Percentiles rank a stretch among this genome's conserved stretches.
phyloP scores from a whole-genome alignment of 2,888 invertebrate species.

The Neoascia interrupta region DNA sequence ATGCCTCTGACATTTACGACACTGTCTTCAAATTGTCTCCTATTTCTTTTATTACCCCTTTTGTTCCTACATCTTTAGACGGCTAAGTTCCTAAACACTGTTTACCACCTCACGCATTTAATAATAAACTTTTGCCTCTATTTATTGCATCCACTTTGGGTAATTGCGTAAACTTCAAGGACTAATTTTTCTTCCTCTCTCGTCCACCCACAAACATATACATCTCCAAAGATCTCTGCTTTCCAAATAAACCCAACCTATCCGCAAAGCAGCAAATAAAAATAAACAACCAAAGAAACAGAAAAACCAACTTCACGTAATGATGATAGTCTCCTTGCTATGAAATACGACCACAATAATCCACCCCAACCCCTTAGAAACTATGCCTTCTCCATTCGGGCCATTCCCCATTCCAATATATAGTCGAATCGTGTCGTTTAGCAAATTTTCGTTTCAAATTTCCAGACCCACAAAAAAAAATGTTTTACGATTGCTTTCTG shows the following conservation, averaged over 20 bases:
- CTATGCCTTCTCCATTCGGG: slow-evolving; percentile 26
- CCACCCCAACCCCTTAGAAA: slow-evolving; percentile 14
- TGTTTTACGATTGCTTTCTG: slow-evolving; percentile 62
- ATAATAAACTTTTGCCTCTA: slow-evolving; percentile 15
- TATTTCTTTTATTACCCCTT: too few relatives aligned
- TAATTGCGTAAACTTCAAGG: slow-evolving; percentile 45
- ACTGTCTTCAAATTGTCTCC: too few relatives aligned
- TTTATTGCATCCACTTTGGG: slow-evolving; percentile 31
- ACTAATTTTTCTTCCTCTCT: slow-evolving; percentile 40
- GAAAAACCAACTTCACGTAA: slow-evolving; percentile 42
- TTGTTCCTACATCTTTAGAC: too few relatives aligned
- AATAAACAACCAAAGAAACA: slow-evolving; percentile 24
- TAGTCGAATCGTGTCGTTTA: slow-evolving; percentile 45
- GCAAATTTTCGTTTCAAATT: slow-evolving; percentile 63
- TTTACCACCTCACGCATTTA: background rate
- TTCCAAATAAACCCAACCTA: slow-evolving; percentile 22
- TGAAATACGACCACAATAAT: slow-evolving; percentile 62
- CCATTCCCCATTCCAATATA: slow-evolving; percentile 13
- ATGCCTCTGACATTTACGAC: too few relatives aligned
- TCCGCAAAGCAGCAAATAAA: slow-evolving; percentile 20
- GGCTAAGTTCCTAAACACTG: too few relatives aligned
- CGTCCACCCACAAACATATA: too few relatives aligned
- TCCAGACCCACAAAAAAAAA: slow-evolving; percentile 34
- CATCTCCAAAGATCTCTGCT: too few relatives aligned
- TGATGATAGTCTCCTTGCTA: slow-evolving; percentile 48